A percentile compares a stretch with the other conserved stretches of the same genome.
phyloP scores from a whole-genome alignment of 2,797 vertebrate genomes.

The Tiaroga cobitis region DNA sequence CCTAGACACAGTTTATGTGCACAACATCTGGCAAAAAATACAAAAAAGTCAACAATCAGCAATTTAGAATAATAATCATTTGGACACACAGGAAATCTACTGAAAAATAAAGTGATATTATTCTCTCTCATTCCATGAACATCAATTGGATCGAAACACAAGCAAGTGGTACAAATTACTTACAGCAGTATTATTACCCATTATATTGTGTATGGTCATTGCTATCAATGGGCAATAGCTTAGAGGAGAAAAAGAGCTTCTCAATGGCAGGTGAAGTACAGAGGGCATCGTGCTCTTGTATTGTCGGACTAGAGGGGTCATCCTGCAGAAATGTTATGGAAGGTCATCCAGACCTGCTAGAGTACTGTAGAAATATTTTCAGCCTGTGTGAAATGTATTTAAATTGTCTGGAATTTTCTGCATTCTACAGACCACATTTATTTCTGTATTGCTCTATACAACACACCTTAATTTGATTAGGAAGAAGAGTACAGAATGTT shows the following conservation, averaged over 20 bases:
- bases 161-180: not conserved
- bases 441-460: not conserved
- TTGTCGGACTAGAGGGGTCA: not conserved
- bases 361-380: not conserved
- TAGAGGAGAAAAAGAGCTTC: not conserved
- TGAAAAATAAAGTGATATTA: not conserved
- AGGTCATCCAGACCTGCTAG: not conserved
- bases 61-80: not conserved
- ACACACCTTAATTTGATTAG: not conserved
- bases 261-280: not conserved
- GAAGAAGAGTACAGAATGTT: too few species aligned
- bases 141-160: not conserved
- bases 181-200: not conserved
- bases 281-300: not conserved
- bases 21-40: constrained; percentile 3
- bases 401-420: not conserved
- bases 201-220: not conserved
- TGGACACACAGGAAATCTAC: not conserved
- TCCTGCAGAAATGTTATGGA: not conserved
- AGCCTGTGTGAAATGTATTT: not conserved
- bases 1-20: not conserved
- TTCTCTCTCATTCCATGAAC: not conserved
- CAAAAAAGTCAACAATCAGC: not conserved
- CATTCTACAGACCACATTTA: not conserved
- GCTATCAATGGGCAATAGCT: not conserved